Conservation (phyloP, 2,797 vertebrate species). For the Sebastes cheni region DNA sequence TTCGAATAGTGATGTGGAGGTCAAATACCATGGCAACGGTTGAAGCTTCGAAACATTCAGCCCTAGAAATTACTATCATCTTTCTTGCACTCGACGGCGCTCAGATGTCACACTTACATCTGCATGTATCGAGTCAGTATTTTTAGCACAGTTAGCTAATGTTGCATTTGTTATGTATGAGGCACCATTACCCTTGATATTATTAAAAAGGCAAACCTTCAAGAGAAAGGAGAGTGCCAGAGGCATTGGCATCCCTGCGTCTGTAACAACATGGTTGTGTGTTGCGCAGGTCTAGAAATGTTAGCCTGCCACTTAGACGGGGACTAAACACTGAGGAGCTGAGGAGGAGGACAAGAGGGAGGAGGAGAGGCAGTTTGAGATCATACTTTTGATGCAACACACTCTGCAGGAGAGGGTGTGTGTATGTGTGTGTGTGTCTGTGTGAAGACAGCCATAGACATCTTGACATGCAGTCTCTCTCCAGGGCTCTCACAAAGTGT, state of each 20-base stretch:
- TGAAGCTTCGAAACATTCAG: too few species aligned
- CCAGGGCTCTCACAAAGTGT: constrained; percentile 44
- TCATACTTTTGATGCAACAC: constrained; percentile 32
- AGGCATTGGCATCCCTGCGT: constrained; percentile 6
- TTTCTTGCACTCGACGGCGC: neutral
- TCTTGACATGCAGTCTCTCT: constrained; percentile 51
- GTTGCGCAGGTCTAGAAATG: constrained; percentile 21
- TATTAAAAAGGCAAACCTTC: constrained; percentile 54
- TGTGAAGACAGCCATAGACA: constrained; percentile 7
- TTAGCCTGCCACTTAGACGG: constrained; percentile 30
- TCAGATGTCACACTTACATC: neutral
- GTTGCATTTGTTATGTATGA: constrained; percentile 54
- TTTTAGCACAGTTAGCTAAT: constrained; percentile 60
- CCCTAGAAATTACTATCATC: neutral
- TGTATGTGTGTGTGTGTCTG: neutral
- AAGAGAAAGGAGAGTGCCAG: constrained; percentile 27
- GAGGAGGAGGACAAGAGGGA: neutral
- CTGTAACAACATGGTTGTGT: constrained; percentile 7
- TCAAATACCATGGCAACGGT: too few species aligned
- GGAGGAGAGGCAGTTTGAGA: constrained; percentile 9
- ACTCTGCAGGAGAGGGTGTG: neutral
- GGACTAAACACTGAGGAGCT: constrained; percentile 36
- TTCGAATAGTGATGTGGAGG: too few species aligned
- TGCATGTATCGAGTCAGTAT: constrained; percentile 1
- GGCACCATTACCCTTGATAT: constrained; percentile 59